Conservation (phyloP, 2,888 invertebrate genomes). For the Philonicus albiceps region DNA sequence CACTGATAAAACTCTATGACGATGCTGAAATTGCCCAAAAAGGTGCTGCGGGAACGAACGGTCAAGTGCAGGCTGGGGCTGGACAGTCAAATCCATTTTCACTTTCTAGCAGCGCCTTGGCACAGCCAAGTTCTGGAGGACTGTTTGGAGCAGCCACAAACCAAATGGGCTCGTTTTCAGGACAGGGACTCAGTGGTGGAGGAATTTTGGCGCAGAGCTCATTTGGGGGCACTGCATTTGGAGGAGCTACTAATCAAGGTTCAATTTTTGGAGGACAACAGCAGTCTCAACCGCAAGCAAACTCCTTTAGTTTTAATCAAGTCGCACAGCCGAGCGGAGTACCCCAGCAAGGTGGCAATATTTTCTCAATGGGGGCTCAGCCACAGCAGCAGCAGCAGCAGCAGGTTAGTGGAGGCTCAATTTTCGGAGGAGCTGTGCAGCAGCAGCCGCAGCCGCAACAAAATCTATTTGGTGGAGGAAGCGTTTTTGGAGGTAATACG, state of each 20-base stretch:
- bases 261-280: slow-evolving; percentile 27
- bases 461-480: neutral
- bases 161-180: slow-evolving; percentile 50
- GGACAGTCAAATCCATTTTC: neutral
- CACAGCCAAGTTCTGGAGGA: slow-evolving; percentile 5
- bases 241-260: neutral
- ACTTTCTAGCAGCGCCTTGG: neutral
- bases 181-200: slow-evolving; percentile 53
- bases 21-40: neutral
- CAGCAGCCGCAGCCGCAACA: slow-evolving; percentile 45
- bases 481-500: neutral
- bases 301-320: slow-evolving; percentile 45
- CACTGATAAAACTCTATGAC: slow-evolving; percentile 57
- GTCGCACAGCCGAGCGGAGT: neutral
- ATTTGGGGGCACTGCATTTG: neutral
- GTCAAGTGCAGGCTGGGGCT: neutral
- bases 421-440: neutral
- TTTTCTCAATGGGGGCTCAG: slow-evolving; percentile 10
- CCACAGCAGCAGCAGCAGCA: slow-evolving; percentile 35
- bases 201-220: slow-evolving; percentile 44
- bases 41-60: neutral
- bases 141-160: slow-evolving; percentile 46
- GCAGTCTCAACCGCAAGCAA: slow-evolving; percentile 41
- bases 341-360: neutral
- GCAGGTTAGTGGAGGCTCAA: neutral